Evolutionary conservation across 1,140 invertebrate species (phyloP).

Genomic region (Hestina assimilis): DNA sequence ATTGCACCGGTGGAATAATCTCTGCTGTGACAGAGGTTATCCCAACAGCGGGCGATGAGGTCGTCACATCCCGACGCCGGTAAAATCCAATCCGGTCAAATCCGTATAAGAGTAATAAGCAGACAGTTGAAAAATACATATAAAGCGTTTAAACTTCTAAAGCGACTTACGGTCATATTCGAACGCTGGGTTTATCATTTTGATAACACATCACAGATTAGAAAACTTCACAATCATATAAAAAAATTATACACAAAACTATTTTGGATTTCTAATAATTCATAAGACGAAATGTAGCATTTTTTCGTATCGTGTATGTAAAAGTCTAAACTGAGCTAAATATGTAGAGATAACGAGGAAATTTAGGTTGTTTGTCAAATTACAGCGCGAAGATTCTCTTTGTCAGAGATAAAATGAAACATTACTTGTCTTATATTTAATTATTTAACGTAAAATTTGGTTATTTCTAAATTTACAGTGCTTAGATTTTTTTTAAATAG

Average conservation of each 20-base stretch:
- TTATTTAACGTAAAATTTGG: not conserved
- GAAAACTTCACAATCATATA: not conserved
- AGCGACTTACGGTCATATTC: conserved; percentile 59
- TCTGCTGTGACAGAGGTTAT: too few species aligned
- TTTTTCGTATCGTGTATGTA: too few species aligned
- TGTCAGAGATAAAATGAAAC: not conserved
- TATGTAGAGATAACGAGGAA: not conserved
- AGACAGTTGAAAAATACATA: too few species aligned
- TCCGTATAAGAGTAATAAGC: too few species aligned
- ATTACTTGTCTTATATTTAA: not conserved
- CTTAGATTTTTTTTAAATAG: too few species aligned
- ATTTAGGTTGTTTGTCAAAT: not conserved
- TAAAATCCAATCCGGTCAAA: too few species aligned
- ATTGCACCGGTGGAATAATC: too few species aligned
- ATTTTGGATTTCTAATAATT: not conserved
- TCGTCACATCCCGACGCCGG: too few species aligned
- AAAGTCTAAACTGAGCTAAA: not conserved
- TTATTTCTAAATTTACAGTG: too few species aligned
- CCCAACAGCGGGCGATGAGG: too few species aligned
- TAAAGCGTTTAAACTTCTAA: too few species aligned
- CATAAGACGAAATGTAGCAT: too few species aligned
- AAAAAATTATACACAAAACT: not conserved
- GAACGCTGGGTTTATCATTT: conserved; percentile 55
- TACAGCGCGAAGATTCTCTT: not conserved
- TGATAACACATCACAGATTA: not conserved